Percentiles rank a stretch among this genome's conserved stretches.
Conservation (phyloP, 2,888 invertebrate genomes). For the Pseudolycoriella hygida region DNA sequence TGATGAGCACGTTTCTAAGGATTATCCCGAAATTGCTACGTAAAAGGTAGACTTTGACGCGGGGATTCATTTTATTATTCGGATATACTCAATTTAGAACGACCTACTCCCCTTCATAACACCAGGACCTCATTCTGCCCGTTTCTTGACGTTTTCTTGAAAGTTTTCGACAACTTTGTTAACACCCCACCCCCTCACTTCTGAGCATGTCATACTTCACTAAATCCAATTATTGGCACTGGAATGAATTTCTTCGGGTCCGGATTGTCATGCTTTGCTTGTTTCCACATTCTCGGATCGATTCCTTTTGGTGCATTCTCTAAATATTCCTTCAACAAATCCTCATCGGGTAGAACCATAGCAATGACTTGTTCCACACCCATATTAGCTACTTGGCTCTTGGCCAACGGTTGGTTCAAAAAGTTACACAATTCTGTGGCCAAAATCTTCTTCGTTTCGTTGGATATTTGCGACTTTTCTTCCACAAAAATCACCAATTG, state of each 20-base stretch:
- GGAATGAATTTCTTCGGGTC: slow-evolving; percentile 80
- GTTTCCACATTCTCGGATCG: slow-evolving; percentile 85
- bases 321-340: slow-evolving; percentile 71
- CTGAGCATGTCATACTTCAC: slow-evolving; percentile 38
- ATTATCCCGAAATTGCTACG: too few relatives aligned
- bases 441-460: slow-evolving; percentile 47
- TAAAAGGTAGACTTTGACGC: too few relatives aligned
- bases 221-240: slow-evolving; percentile 84
- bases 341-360: slow-evolving; percentile 56
- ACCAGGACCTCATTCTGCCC: too few relatives aligned
- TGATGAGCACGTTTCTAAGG: too few relatives aligned
- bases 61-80: too few relatives aligned
- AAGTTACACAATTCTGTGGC: slow-evolving; percentile 54
- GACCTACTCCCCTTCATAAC: too few relatives aligned
- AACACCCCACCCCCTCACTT: too few relatives aligned
- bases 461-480: slow-evolving; percentile 46
- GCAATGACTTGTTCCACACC: slow-evolving; percentile 55
- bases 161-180: too few relatives aligned
- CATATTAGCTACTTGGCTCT: slow-evolving; percentile 52
- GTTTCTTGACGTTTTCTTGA: too few relatives aligned
- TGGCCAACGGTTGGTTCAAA: slow-evolving; percentile 50
- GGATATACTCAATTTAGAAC: too few relatives aligned
- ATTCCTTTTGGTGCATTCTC: slow-evolving; percentile 85
- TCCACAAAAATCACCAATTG: slow-evolving; percentile 59
- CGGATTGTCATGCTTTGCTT: slow-evolving; percentile 91